These are phyloP conservation scores for Sebastolobus altivelis DNA, from an alignment of 2,797 vertebrate genomes.

Conservation along the genomic window DNA sequence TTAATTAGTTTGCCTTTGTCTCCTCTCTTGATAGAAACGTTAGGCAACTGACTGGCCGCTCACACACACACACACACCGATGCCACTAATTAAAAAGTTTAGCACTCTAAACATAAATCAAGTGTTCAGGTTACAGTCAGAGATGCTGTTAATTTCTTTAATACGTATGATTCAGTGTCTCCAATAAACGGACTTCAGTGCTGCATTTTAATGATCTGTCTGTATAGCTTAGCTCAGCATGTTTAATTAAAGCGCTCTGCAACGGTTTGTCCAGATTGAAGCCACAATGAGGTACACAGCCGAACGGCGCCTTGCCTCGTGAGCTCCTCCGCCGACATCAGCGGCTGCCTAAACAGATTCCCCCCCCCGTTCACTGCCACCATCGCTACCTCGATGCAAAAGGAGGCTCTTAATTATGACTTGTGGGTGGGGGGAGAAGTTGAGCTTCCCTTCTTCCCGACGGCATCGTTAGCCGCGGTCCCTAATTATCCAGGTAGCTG, in stretches of 20 bases:
- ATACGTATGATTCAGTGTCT: slow-evolving; percentile 28
- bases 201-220: slow-evolving; percentile 52
- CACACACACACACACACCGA: slow-evolving; percentile 13
- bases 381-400: slow-evolving; percentile 55
- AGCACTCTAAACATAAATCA: slow-evolving; percentile 45
- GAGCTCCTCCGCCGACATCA: slow-evolving; percentile 49
- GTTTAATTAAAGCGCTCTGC: slow-evolving; percentile 56
- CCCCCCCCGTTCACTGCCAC: slow-evolving; percentile 47
- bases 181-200: slow-evolving; percentile 36
- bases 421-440: slow-evolving; percentile 68
- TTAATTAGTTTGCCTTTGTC: slow-evolving; percentile 59
- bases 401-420: slow-evolving; percentile 78
- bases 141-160: slow-evolving; percentile 42
- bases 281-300: slow-evolving; percentile 21
- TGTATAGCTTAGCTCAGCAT: slow-evolving; percentile 45
- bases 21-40: slow-evolving; percentile 44
- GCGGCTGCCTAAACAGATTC: slow-evolving; percentile 39
- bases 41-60: slow-evolving; percentile 19
- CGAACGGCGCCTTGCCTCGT: slow-evolving; percentile 22
- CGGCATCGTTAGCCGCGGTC: slow-evolving; percentile 95
- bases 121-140: slow-evolving; percentile 9
- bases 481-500: slow-evolving; percentile 99
- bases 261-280: slow-evolving; percentile 39
- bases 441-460: slow-evolving; percentile 90
- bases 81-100: slow-evolving; percentile 60